Evolutionary conservation across 2,888 invertebrate genomes (phyloP), one percentile per base, ranked within the genome.

Genomic region (Zonitis immaculata): DNA sequence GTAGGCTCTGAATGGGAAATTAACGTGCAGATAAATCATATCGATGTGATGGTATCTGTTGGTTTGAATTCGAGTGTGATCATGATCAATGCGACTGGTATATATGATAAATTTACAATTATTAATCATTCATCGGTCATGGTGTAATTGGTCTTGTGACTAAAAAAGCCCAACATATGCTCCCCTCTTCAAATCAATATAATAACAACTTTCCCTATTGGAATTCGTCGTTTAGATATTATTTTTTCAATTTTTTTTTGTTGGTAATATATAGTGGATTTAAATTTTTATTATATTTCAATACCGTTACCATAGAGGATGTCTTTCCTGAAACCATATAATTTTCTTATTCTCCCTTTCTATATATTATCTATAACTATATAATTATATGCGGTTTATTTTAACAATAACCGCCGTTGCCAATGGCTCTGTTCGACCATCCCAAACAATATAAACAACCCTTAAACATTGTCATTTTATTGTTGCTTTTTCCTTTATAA

Each of bases 41-140:
- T 64, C 66, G 63, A 63, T 58, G 60, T 62, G 68, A 67, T 67
- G 61, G 66, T 67, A 68, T 67, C 65, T 59, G 54, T 57, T 46
- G 47, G 57, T 62, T 62, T 62, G 63, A 60, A 63, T 66, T 59
- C 66, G 60, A 67, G 67, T 67, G 68, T 65, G 66, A 70, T 68
- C 70, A 70, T 71, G 71, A 72, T 73, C 71, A 71, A 71, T 71
- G 70, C 67, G 62, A 63, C 61, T 61, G 59, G 39, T 60, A n/a
- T n/a, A n/a, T n/a, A 66, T 72, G 72, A 73, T 73, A 71, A 73
- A 73, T 73, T 68, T 66, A 68, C 66, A 69, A 68, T 70, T 73
- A 73, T 73, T 73, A 72, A 73, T 73, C 73, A 72, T 70, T 70
- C 69, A 68, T 73, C 72, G 66, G 71, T 72, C 71, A 71, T 68